phyloP scores from a whole-genome alignment of 2,888 invertebrate genomes.

The Melipona beecheii region DNA sequence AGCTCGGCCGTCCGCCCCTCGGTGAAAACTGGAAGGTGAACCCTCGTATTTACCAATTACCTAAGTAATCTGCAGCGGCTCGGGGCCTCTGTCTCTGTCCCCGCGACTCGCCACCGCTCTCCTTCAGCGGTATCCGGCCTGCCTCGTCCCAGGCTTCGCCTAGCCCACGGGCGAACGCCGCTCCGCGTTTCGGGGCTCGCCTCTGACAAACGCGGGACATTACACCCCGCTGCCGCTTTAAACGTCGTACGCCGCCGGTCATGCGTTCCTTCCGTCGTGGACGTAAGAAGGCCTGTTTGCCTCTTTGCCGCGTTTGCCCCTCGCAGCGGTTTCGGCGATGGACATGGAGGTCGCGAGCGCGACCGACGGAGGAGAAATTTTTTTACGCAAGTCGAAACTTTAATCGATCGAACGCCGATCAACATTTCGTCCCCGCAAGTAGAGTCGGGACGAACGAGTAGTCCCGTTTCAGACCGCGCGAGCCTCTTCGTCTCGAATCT shows the following conservation, averaged over 20 bases:
- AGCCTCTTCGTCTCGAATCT: neutral
- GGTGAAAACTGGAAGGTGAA: constrained; percentile 77
- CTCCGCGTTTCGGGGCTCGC: constrained; percentile 30
- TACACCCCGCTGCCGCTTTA: constrained; percentile 45
- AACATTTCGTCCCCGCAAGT: no score
- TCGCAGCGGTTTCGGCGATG: neutral
- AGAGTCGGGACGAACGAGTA: no score
- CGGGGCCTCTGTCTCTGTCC: constrained; percentile 77
- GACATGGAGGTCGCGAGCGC: neutral
- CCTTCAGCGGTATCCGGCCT: constrained; percentile 63
- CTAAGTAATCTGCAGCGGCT: constrained; percentile 83
- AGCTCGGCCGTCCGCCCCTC: constrained; percentile 72
- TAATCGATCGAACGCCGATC: no score
- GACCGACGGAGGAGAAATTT: neutral
- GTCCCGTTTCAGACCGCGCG: no score
- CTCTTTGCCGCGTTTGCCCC: neutral
- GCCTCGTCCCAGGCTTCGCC: constrained; percentile 65
- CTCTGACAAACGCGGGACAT: constrained; percentile 69
- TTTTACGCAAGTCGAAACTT: no score
- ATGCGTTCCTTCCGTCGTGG: no score
- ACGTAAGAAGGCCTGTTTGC: neutral
- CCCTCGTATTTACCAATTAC: constrained; percentile 84
- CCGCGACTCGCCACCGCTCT: constrained; percentile 73
- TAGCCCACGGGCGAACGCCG: constrained; percentile 72
- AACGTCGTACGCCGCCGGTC: constrained; percentile 39